Percentiles rank a stretch among this genome's conserved stretches.
Conservation (phyloP, 2,797 vertebrate genomes). For the Manis crassicaudata region DNA sequence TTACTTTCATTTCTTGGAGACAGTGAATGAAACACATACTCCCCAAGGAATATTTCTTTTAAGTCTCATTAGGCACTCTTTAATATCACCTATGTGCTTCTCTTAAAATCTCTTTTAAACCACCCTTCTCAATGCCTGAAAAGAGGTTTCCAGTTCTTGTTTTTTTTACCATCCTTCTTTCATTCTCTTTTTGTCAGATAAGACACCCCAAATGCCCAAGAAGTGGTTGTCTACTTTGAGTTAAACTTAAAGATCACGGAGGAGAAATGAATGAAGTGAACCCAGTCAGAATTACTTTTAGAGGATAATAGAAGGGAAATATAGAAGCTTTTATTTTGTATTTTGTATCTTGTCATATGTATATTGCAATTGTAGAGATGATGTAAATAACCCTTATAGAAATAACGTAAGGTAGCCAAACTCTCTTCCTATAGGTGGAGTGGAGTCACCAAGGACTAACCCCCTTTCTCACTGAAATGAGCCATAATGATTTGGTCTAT, state of each 20-base stretch:
- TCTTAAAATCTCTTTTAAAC: not conserved
- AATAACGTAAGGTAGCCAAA: not conserved
- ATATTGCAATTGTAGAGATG: not conserved
- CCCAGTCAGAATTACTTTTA: not conserved
- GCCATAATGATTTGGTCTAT: not conserved
- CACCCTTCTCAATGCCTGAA: not conserved
- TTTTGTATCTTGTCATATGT: not conserved
- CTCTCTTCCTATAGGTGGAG: not conserved
- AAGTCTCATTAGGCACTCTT: not conserved
- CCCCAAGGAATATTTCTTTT: not conserved
- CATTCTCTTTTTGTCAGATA: not conserved
- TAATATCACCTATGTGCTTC: not conserved
- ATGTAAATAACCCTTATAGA: not conserved
- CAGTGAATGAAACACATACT: not conserved
- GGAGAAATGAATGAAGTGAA: not conserved
- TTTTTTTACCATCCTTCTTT: not conserved
- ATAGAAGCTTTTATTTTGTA: not conserved
- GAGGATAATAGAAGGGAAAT: not conserved
- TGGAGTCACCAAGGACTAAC: not conserved
- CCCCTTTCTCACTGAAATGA: not conserved
- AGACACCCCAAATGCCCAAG: not conserved
- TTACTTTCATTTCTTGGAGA: not conserved
- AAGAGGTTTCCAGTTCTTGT: not conserved
- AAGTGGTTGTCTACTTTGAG: not conserved
- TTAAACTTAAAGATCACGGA: not conserved